A percentile compares a stretch with the other conserved stretches of the same genome.
Evolutionary conservation across 2,888 invertebrate species (phyloP).

Genomic region (Graphium colonna): DNA sequence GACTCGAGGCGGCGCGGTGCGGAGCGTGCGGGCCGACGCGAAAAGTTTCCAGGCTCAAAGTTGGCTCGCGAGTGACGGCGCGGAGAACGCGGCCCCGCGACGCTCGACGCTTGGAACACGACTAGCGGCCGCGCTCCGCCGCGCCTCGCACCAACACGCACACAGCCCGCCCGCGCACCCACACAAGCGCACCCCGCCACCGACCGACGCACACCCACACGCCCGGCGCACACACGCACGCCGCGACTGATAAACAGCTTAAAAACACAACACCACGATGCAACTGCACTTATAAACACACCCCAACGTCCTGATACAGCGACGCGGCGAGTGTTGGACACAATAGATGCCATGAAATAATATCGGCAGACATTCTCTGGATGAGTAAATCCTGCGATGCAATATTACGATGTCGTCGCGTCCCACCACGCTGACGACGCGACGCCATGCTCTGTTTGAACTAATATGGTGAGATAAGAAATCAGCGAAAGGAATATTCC

Average conservation of each 20-base stretch:
- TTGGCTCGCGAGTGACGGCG: slow-evolving; percentile 66
- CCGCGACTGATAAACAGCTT: slow-evolving; percentile 69
- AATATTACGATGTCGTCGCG: slow-evolving; percentile 2
- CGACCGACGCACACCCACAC: slow-evolving; percentile 29
- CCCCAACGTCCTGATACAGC: slow-evolving; percentile 29
- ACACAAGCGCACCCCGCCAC: slow-evolving; percentile 35
- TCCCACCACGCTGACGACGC: slow-evolving; percentile 31
- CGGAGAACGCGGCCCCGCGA: slow-evolving; percentile 64
- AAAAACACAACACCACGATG: slow-evolving; percentile 66
- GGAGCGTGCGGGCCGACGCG: slow-evolving; percentile 53
- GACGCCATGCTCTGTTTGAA: slow-evolving; percentile 8
- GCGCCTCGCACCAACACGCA: slow-evolving; percentile 65
- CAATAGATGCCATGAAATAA: slow-evolving; percentile 13
- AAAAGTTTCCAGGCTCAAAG: slow-evolving; percentile 79
- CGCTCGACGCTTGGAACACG: slow-evolving; percentile 67
- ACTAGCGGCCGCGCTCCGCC: slow-evolving; percentile 56
- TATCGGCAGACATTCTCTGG: slow-evolving; percentile 11
- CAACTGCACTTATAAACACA: slow-evolving; percentile 60
- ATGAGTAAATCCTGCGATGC: slow-evolving; percentile 5
- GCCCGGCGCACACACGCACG: slow-evolving; percentile 43
- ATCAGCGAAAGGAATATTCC: slow-evolving; percentile 20
- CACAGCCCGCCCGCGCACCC: slow-evolving; percentile 40
- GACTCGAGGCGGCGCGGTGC: slow-evolving; percentile 47
- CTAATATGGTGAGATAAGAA: slow-evolving; percentile 18
- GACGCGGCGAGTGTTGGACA: slow-evolving; percentile 15